Evolutionary conservation across 2,113 vertebrate species (phyloP).

Genomic region (Ranitomeya variabilis): DNA sequence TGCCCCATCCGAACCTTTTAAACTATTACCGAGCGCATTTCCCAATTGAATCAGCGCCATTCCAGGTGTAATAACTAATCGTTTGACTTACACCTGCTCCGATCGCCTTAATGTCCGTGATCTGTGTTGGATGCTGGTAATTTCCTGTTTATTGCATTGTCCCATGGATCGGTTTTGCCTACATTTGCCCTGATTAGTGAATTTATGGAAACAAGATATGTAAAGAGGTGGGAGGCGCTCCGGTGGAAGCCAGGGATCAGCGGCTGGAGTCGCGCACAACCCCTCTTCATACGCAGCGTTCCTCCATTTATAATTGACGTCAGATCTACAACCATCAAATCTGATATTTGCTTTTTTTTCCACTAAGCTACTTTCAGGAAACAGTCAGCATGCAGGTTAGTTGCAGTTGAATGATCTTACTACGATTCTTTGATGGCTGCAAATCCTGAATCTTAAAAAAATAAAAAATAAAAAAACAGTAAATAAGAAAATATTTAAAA

Average conservation of each 20-base stretch:
- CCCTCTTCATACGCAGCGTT: not conserved
- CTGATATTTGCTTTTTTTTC: not conserved
- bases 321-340: not conserved
- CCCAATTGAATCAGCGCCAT: conserved; percentile 99
- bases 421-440: too few relatives aligned
- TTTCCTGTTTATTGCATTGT: conserved; percentile 98
- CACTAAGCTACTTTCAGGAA: not conserved
- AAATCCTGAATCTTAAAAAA: too few relatives aligned
- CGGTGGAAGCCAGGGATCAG: not conserved
- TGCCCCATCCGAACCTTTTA: conserved; percentile 99
- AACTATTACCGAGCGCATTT: conserved; percentile 99
- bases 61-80: conserved; percentile 99
- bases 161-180: conserved; percentile 86
- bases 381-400: not conserved
- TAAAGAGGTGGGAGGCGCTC: conserved; percentile 6
- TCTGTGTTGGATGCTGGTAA: conserved; percentile 88
- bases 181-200: conserved; percentile 82
- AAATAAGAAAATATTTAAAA: too few relatives aligned
- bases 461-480: too few relatives aligned
- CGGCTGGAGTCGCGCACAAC: not conserved
- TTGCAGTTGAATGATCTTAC: too few relatives aligned
- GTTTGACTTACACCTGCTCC: conserved; percentile 93
- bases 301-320: not conserved
- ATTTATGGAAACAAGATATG: conserved; percentile 85
- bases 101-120: conserved; percentile 89